Base-by-base conservation (phyloP, 2,888 invertebrate genomes). In the Trichopoda pennipes region DNA sequence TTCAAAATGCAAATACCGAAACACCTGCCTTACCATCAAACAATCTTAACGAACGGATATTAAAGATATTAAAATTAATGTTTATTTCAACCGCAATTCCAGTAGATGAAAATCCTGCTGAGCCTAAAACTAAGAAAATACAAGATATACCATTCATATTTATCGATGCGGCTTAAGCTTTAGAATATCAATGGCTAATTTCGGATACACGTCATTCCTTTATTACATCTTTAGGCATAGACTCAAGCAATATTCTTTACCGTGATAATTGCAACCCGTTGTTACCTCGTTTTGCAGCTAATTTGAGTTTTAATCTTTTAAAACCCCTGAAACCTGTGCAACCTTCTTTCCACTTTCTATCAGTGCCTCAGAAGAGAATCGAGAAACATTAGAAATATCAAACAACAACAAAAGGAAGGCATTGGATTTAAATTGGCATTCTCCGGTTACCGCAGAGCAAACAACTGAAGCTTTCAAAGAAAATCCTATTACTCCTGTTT, bases 261-360 rank as follows among this genome's bases (percentile, higher is more conserved):
- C 96, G 96, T 63, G 94, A 95, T 69, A 94, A 95, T 89, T 96
- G 96, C 95, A 95, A 95, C 90, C 93, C 93, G 87, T 93, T 94
- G 74, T 94, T 96, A 93, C 97, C 97, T 60, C 94, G 94, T 90
- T 97, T 95, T 92, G 97, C 97, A 51, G 95, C 96, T n/a, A 96
- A 96, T 90, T 92, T 97, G 83, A 95, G 95, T 85, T 93, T 94
- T 85, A 94, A 94, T 84, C 96, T 96, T 2, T 91, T 96, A 28
- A 95, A 96, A 89, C 96, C 96, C 6, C 93, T 95, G 78, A 96
- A 95, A 91, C 92, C 94, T 9, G 47, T 85, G 60, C 73, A 85
- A 49, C 64, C 85, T 17, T 58, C 85, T 19, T 63, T 77, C 16
- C 82, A 19, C 49, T 44, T 51, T 6, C 79, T 28, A 9, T 56